Base-by-base conservation (phyloP, 1,140 invertebrate species). In the Drosophila ananassae region DNA sequence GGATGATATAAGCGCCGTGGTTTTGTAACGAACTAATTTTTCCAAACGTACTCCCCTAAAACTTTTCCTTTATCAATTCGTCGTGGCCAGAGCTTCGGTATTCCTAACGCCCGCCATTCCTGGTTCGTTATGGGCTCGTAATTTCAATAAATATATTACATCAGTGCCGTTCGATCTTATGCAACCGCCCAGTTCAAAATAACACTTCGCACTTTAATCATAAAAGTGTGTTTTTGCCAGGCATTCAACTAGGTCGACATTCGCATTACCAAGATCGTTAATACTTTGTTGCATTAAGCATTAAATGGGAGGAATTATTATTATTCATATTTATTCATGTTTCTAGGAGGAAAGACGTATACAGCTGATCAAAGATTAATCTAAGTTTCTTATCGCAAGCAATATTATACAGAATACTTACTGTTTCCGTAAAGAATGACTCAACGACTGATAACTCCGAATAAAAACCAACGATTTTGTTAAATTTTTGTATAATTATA, bases 401-500 rank as follows among this genome's bases (percentile, higher is more conserved):
- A 28, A 1, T 28, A 28, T 3, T 7, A 6, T 6, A 17, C 17
- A 8, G 2, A 10, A 13, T 44, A 44, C 41, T 44, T 44, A 44
- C 41, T 21, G 13, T 17, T 44, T 21, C 34, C 13, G 13, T 44
- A 21, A 44, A 44, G 13, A 44, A 12, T 10, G 3, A 37, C 10
- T 4, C 34, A 37, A 37, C 10, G 5, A 5, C 25, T 28, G 25
- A 28, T 28, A 6, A 28, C 9, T 32, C 8, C 32, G 10, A 37
- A 37, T 37, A n/a, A 37, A 10, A 12, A 12, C 2, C 12, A 12
- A 37, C 34, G 12, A 37, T 12, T 37, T 12, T 75, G 3, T 54
- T 39, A n/a, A 47, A 63, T 72, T 69, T 77, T 89, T 67, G 48
- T 89, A 72, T 89, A 89, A 78, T 89, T 83, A 77, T 89, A 80